Evolutionary conservation across 1,140 invertebrate species (phyloP).

Genomic region (Drosophila sturtevanti): DNA sequence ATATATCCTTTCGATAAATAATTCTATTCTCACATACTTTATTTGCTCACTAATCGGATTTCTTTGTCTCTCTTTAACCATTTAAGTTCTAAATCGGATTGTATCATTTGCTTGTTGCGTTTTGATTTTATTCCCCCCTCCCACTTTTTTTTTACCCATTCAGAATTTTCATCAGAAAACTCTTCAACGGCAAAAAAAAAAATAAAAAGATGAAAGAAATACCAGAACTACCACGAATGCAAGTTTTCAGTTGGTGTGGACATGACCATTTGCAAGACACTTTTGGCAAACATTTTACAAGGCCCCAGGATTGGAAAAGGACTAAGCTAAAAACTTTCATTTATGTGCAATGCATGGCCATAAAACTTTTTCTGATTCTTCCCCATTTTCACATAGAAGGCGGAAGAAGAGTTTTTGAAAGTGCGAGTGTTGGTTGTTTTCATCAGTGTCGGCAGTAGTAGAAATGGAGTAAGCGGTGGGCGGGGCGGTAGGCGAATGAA

Average conservation of each 20-base stretch:
- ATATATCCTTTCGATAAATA: too few relatives aligned
- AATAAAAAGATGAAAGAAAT: constrained; percentile 2
- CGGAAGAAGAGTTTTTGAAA: constrained; percentile 61
- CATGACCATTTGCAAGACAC: constrained; percentile 58
- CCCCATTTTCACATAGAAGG: constrained; percentile 23
- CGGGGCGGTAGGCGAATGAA: not conserved
- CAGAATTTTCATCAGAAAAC: too few relatives aligned
- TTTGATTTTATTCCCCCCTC: not conserved
- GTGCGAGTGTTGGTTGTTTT: constrained; percentile 72
- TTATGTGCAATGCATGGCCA: constrained; percentile 75
- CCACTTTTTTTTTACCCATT: too few relatives aligned
- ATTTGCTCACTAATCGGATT: not conserved
- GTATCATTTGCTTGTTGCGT: not conserved
- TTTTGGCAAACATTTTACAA: constrained; percentile 57
- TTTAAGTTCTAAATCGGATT: not conserved
- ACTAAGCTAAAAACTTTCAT: constrained; percentile 71
- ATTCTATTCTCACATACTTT: not conserved
- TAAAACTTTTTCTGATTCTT: constrained; percentile 59
- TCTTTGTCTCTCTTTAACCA: not conserved
- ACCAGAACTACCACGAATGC: constrained; percentile 3
- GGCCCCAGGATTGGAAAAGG: constrained; percentile 30
- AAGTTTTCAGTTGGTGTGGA: constrained; percentile 27
- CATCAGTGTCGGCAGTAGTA: not conserved
- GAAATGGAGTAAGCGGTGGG: not conserved
- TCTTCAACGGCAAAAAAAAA: not conserved